Percentiles rank a stretch among this genome's conserved stretches.
Conservation (phyloP, 2,888 invertebrate species). For the Lithophane socia region DNA sequence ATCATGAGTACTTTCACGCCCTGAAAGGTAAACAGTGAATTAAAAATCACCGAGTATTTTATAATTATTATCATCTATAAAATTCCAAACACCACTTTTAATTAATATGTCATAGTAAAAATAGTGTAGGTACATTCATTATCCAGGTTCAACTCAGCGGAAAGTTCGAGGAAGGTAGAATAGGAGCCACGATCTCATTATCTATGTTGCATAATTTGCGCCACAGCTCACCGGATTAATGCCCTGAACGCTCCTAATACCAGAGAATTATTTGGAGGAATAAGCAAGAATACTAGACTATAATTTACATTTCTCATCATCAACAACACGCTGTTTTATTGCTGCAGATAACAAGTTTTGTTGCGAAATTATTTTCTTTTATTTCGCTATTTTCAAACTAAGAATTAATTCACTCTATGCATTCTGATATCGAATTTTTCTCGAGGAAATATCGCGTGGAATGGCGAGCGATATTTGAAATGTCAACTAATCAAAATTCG, state of each 20-base stretch:
- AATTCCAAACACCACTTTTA: neutral
- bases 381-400: neutral
- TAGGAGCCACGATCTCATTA: constrained; percentile 60
- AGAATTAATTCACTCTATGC: neutral
- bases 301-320: constrained; percentile 42
- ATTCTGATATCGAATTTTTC: neutral
- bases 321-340: constrained; percentile 13
- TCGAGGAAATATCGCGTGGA: neutral
- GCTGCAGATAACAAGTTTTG: neutral
- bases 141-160: constrained; percentile 27
- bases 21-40: too few relatives aligned
- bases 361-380: constrained; percentile 7
- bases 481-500: neutral
- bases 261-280: constrained; percentile 50
- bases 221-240: constrained; percentile 53
- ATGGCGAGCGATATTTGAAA: too few relatives aligned
- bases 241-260: constrained; percentile 49
- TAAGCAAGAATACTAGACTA: constrained; percentile 45
- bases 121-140: constrained; percentile 7
- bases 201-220: constrained; percentile 64
- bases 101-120: neutral
- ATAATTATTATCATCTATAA: neutral
- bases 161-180: constrained; percentile 57
- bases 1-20: too few relatives aligned
- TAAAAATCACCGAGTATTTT: neutral